Conservation (phyloP, 1,140 invertebrate species). For the Microplitis mediator region DNA sequence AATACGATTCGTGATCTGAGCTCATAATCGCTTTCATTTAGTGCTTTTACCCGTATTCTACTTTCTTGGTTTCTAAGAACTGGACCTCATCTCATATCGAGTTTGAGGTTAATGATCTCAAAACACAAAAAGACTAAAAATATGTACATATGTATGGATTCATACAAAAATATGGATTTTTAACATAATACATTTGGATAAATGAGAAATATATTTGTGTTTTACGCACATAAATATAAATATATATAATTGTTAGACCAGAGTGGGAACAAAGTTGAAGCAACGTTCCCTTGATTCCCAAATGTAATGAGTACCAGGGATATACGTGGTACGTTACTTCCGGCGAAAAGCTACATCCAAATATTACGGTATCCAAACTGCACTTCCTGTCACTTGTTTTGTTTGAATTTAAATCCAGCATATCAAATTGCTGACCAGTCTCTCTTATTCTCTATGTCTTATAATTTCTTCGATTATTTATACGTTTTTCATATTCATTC, state of each 20-base stretch:
- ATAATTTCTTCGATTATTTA: neutral
- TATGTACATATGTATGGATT: neutral
- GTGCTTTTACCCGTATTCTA: neutral
- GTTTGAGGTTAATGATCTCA: neutral
- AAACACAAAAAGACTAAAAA: neutral
- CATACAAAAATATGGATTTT: neutral
- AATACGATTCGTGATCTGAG: conserved; percentile 52
- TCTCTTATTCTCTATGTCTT: neutral
- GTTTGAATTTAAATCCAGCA: neutral
- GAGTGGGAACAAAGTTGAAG: neutral
- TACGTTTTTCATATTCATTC: no score
- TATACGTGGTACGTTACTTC: neutral
- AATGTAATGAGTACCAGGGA: neutral
- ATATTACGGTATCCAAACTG: conserved; percentile 12
- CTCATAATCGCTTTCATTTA: conserved; percentile 2
- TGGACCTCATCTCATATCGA: neutral
- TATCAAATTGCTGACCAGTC: neutral
- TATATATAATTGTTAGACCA: neutral
- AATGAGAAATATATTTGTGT: no score
- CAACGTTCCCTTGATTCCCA: neutral
- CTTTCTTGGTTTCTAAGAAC: neutral
- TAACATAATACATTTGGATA: no score
- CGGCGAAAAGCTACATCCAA: neutral
- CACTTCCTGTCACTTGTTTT: conserved; percentile 14
- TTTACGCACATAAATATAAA: no score